Evolutionary conservation across 2,113 vertebrate genomes (phyloP).

Genomic region (Odontophorus gujanensis): DNA sequence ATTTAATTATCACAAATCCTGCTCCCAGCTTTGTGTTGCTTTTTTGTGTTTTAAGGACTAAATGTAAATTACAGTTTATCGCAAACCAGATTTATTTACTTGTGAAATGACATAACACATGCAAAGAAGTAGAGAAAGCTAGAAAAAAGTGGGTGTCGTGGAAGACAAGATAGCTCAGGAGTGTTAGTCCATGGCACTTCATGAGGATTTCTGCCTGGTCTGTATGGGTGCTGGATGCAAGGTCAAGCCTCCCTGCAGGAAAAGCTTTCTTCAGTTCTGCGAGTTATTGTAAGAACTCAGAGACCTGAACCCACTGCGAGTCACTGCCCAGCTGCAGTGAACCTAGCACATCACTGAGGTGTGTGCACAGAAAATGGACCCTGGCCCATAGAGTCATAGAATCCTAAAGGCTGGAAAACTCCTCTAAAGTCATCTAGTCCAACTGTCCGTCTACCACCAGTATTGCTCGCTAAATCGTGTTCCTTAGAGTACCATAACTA

Average conservation of each 20-base stretch:
- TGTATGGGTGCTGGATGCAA: neutral
- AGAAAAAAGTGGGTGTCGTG: neutral
- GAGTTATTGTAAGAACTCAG: neutral
- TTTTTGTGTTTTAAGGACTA: neutral
- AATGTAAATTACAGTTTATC: neutral
- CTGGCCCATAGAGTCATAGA: neutral
- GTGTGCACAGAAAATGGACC: neutral
- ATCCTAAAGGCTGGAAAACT: too few species aligned
- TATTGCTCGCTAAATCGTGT: too few species aligned
- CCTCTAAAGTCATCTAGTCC: too few species aligned
- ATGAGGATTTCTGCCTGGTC: accelerated
- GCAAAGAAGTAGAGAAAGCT: neutral
- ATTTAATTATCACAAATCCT: neutral
- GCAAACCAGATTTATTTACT: neutral
- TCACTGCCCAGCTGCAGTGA: neutral
- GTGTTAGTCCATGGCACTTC: accelerated
- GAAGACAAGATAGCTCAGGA: neutral
- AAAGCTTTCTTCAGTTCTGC: neutral
- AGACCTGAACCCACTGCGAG: neutral
- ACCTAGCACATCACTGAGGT: neutral
- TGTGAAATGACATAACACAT: neutral
- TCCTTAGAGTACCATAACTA: too few species aligned
- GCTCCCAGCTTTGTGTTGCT: neutral
- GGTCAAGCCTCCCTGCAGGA: neutral
- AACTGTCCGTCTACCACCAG: too few species aligned